Evolutionary conservation across 2,888 invertebrate genomes (phyloP).

Genomic region (Latheticus oryzae): DNA sequence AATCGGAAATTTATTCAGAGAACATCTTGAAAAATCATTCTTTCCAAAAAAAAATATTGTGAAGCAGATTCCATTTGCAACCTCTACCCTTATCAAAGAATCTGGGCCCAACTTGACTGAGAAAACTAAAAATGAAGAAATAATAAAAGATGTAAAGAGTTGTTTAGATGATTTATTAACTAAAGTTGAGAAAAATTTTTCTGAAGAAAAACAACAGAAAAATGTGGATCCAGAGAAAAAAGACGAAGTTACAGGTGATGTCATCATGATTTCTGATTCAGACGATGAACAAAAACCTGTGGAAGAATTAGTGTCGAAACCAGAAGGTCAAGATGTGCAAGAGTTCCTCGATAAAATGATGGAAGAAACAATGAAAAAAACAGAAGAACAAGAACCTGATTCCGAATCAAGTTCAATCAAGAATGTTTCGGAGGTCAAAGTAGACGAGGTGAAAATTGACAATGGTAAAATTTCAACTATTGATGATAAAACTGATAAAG

Average conservation of each 20-base stretch:
- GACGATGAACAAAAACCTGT: slow-evolving; percentile 51
- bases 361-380: slow-evolving; percentile 65
- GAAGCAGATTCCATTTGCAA: slow-evolving; percentile 12
- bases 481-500: slow-evolving; percentile 29
- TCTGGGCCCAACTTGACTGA: slow-evolving; percentile 3
- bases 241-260: slow-evolving; percentile 45
- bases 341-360: slow-evolving; percentile 65
- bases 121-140: slow-evolving; percentile 32
- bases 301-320: slow-evolving; percentile 53
- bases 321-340: slow-evolving; percentile 26
- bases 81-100: neutral
- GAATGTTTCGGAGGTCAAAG: slow-evolving; percentile 51
- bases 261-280: slow-evolving; percentile 53
- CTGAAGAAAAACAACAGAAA: slow-evolving; percentile 1
- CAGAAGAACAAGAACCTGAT: slow-evolving; percentile 55
- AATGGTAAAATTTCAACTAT: slow-evolving; percentile 47
- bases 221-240: slow-evolving; percentile 15
- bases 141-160: slow-evolving; percentile 42
- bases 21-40: slow-evolving; percentile 36
- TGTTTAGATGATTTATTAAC: slow-evolving; percentile 46
- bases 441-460: slow-evolving; percentile 30
- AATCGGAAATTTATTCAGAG: slow-evolving; percentile 63
- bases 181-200: slow-evolving; percentile 8
- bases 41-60: slow-evolving; percentile 41
- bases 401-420: slow-evolving; percentile 56